phyloP scores from a whole-genome alignment of 2,888 invertebrate species.

The Timema podura region DNA sequence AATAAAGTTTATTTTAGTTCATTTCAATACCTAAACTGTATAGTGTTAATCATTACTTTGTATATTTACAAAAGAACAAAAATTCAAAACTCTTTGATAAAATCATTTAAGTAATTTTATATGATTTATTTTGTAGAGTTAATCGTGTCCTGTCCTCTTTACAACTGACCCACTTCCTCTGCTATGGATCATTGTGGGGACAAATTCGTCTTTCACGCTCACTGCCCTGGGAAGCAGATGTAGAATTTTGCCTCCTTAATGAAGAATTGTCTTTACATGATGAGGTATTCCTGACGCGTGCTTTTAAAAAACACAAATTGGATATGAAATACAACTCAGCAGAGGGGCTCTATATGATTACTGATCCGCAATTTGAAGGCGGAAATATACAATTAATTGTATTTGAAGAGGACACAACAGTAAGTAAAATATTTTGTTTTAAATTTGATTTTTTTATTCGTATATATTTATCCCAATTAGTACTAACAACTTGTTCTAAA shows the following conservation, averaged over 20 bases:
- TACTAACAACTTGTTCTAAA: too few species aligned
- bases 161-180: conserved; percentile 52
- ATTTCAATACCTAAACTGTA: not conserved
- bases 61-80: not conserved
- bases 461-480: too few species aligned
- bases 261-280: conserved; percentile 46
- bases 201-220: conserved; percentile 50
- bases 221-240: conserved; percentile 53
- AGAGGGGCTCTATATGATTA: conserved; percentile 49
- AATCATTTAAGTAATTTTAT: not conserved
- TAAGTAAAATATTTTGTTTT: conserved; percentile 33
- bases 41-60: not conserved
- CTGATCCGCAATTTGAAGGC: conserved; percentile 36
- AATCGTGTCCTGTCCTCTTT: conserved; percentile 46
- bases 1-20: not conserved
- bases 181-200: conserved; percentile 56
- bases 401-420: conserved; percentile 49
- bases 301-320: conserved; percentile 48
- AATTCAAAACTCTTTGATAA: not conserved
- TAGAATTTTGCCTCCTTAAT: conserved; percentile 51
- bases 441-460: too few species aligned
- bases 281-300: conserved; percentile 47
- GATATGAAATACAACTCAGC: conserved; percentile 48
- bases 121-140: conserved; percentile 38
- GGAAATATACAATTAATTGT: conserved; percentile 47